A percentile compares a stretch with the other conserved stretches of the same genome.
Evolutionary conservation across 2,888 invertebrate species (phyloP).

Genomic region (Maniola hyperantus): DNA sequence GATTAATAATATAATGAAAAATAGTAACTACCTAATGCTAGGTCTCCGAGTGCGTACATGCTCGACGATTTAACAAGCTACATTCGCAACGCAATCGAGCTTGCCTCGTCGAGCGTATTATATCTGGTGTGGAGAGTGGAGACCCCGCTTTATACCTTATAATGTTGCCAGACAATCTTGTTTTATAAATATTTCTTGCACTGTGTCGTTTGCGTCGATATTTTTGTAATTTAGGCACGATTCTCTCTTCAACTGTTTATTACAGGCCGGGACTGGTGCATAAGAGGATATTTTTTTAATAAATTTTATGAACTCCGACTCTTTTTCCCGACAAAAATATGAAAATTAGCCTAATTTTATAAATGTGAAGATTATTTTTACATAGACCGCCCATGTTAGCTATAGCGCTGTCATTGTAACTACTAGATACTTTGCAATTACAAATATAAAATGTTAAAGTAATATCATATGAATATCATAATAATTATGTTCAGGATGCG

Average conservation of each 20-base stretch:
- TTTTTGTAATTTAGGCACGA: constrained; percentile 53
- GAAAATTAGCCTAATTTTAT: constrained; percentile 21
- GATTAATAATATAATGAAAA: constrained; percentile 61
- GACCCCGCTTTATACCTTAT: constrained; percentile 51
- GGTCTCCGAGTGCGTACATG: background rate
- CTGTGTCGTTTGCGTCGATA: constrained; percentile 61
- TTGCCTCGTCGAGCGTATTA: background rate
- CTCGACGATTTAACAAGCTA: background rate
- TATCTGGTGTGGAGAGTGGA: background rate
- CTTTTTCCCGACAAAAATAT: constrained; percentile 34
- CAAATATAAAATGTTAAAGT: too few species aligned
- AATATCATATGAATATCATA: too few species aligned
- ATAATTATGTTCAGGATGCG: too few species aligned
- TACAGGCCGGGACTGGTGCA: constrained; percentile 58
- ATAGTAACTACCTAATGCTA: constrained; percentile 64
- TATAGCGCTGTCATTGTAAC: background rate
- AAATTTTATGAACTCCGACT: constrained; percentile 50
- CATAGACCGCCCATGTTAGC: background rate
- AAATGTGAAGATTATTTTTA: constrained; percentile 16
- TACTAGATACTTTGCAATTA: too few species aligned
- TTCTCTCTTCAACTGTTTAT: constrained; percentile 33
- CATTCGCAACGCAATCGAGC: background rate
- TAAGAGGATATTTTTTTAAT: constrained; percentile 70
- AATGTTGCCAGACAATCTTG: constrained; percentile 78
- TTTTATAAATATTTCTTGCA: constrained; percentile 67